phyloP scores from a whole-genome alignment of 2,888 invertebrate species.

The Alitta virens region DNA sequence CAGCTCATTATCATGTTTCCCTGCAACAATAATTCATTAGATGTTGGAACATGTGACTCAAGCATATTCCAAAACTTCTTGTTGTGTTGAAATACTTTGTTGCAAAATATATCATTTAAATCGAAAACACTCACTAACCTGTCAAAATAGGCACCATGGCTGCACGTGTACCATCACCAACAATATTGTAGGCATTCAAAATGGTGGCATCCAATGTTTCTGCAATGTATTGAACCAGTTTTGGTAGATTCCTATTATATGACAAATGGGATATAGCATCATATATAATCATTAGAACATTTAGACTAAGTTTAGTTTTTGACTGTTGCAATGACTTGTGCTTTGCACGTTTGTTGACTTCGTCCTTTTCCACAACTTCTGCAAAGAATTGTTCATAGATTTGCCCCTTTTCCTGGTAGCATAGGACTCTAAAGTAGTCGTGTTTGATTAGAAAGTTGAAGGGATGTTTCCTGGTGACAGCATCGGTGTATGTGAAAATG shows the following conservation, averaged over 20 bases:
- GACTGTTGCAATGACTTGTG: no score
- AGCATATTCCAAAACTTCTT: no score
- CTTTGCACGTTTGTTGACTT: slow-evolving; percentile 35
- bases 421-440: neutral
- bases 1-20: slow-evolving; percentile 23
- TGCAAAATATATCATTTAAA: no score
- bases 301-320: no score
- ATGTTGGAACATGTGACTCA: no score
- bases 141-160: slow-evolving; percentile 47
- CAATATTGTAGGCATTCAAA: slow-evolving; percentile 49
- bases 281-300: slow-evolving; percentile 43
- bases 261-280: slow-evolving; percentile 49
- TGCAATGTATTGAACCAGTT: slow-evolving; percentile 39
- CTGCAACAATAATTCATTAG: slow-evolving; percentile 15
- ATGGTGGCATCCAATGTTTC: slow-evolving; percentile 35
- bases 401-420: slow-evolving; percentile 14
- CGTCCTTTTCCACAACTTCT: slow-evolving; percentile 37
- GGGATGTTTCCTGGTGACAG: neutral
- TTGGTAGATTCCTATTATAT: slow-evolving; percentile 43
- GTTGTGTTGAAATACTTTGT: no score
- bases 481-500: neutral
- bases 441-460: slow-evolving; percentile 18
- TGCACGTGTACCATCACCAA: slow-evolving; percentile 49
- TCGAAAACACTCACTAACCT: no score
- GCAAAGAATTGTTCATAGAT: slow-evolving; percentile 48